These are phyloP conservation scores for Drosophila falleni DNA, from an alignment of 2,888 invertebrate genomes.

Conservation along the genomic window DNA sequence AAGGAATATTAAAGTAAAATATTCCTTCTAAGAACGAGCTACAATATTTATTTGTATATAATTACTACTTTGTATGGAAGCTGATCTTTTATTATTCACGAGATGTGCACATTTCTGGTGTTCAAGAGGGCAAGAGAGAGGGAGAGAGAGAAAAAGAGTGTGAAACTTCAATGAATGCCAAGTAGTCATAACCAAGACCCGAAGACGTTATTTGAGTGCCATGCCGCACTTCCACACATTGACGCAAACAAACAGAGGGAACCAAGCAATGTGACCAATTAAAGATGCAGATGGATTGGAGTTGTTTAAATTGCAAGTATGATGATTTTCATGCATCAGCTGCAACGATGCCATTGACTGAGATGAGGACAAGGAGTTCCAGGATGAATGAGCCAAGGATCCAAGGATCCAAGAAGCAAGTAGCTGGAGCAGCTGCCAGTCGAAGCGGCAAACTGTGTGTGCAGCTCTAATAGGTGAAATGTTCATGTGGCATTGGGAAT, in stretches of 20 bases:
- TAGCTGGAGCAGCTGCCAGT: conserved; percentile 31
- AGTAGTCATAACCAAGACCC: conserved; percentile 2
- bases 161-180: conserved; percentile 13
- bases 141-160: not conserved
- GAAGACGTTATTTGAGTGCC: conserved; percentile 14
- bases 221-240: conserved; percentile 42
- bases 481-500: conserved; percentile 65
- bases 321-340: conserved; percentile 81
- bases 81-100: conserved; percentile 64
- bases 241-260: conserved; percentile 50
- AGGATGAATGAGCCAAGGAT: not conserved
- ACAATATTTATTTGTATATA: conserved; percentile 53
- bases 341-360: conserved; percentile 42
- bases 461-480: conserved; percentile 74
- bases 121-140: not conserved
- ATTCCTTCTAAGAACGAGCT: conserved; percentile 3
- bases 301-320: conserved; percentile 79
- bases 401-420: conserved; percentile 4
- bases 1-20: not conserved
- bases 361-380: not conserved
- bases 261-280: conserved; percentile 66
- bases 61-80: conserved; percentile 48
- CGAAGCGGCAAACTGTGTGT: conserved; percentile 46
- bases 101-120: conserved; percentile 44
- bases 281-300: conserved; percentile 80